These are phyloP conservation scores for Apodemia zela DNA, from an alignment of 2,888 invertebrate species.

Conservation along the genomic window DNA sequence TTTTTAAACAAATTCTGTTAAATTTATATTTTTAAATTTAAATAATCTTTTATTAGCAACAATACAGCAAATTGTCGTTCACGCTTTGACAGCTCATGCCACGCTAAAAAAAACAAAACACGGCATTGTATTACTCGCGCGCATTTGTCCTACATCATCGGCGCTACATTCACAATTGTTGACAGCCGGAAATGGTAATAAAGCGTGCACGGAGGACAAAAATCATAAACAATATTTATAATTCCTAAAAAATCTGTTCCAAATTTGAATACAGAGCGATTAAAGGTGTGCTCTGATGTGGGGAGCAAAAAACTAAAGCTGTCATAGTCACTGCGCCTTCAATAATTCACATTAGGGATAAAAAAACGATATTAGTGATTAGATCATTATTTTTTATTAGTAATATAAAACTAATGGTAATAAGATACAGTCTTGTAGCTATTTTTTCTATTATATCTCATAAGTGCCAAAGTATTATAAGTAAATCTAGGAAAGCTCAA, in stretches of 20 bases:
- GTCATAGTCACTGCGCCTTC: conserved; percentile 53
- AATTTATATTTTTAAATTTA: neutral
- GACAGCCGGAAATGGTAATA: conserved; percentile 72
- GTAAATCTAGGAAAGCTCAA: too few species aligned
- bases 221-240: conserved; percentile 69
- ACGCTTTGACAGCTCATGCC: conserved; percentile 32
- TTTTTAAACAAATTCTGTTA: too few species aligned
- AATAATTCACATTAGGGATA: conserved; percentile 44
- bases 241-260: conserved; percentile 51
- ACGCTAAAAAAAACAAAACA: conserved; percentile 29
- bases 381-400: conserved; percentile 6
- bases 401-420: neutral
- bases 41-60: conserved; percentile 24
- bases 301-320: conserved; percentile 48
- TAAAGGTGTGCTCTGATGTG: conserved; percentile 43
- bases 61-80: conserved; percentile 38
- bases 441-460: too few species aligned
- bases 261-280: conserved; percentile 65
- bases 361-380: neutral
- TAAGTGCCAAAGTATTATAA: too few species aligned
- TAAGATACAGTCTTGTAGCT: neutral
- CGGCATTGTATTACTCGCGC: conserved; percentile 32
- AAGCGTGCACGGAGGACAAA: conserved; percentile 52
- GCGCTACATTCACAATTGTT: conserved; percentile 62
- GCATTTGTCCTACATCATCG: conserved; percentile 59